Evolutionary conservation across 1,140 invertebrate genomes (phyloP).

Genomic region (Ceratosolen fusciceps): DNA sequence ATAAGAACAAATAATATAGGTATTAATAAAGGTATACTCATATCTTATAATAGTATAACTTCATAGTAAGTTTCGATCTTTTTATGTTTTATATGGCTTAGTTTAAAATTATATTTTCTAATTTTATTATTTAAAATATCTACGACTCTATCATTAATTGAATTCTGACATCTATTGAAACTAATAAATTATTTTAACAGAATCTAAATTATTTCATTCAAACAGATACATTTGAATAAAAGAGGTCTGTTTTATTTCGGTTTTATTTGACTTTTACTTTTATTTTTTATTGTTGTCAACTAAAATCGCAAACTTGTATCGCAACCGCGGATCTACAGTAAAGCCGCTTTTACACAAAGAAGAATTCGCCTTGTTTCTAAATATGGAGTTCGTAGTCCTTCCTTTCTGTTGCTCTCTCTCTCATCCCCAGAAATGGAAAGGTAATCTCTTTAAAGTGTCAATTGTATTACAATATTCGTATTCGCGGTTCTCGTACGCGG

Average conservation of each 20-base stretch:
- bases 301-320: constrained; percentile 40
- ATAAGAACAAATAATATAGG: no score
- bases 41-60: no score
- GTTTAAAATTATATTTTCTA: no score
- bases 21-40: no score
- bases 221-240: neutral
- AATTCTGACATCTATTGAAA: no score
- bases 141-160: no score
- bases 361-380: constrained; percentile 51
- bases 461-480: constrained; percentile 60
- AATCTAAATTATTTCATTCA: no score
- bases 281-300: constrained; percentile 23
- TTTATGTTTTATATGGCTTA: no score
- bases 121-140: no score
- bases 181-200: no score
- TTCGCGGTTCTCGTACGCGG: constrained; percentile 6
- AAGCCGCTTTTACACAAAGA: neutral
- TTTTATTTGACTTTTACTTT: constrained; percentile 26
- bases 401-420: constrained; percentile 44
- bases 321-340: neutral
- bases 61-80: no score
- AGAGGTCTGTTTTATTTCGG: neutral
- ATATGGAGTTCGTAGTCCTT: constrained; percentile 52
- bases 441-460: constrained; percentile 62
- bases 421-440: constrained; percentile 56